Conservation (phyloP, 2,888 invertebrate genomes). For the Tetranychus truncatus region DNA sequence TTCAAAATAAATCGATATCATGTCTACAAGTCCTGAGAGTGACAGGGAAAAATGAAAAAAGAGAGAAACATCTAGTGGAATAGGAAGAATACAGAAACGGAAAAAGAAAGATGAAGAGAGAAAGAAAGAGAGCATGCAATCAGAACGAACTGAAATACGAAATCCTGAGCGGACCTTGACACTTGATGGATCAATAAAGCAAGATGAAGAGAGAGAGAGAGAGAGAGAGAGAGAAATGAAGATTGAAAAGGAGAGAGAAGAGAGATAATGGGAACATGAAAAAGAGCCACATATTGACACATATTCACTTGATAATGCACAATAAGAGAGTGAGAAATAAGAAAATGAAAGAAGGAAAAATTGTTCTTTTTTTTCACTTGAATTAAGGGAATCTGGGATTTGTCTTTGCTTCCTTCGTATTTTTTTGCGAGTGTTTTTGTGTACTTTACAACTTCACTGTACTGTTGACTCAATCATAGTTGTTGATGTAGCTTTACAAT, state of each 20-base stretch:
- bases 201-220: not conserved
- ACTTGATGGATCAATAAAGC: not conserved
- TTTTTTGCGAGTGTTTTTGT: not conserved
- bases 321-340: not conserved
- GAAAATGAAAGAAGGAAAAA: not conserved
- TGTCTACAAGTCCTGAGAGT: not conserved
- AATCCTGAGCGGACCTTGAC: not conserved
- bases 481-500: not conserved
- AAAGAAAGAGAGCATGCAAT: slow-evolving; percentile 40
- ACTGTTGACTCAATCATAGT: not conserved
- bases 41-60: not conserved
- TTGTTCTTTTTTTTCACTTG: not conserved
- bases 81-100: not conserved
- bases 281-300: slow-evolving; percentile 1
- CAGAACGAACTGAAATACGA: slow-evolving; percentile 58
- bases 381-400: not conserved
- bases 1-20: not conserved
- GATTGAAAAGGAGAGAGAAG: not conserved
- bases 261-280: not conserved
- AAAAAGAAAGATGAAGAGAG: not conserved
- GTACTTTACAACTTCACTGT: not conserved
- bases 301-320: slow-evolving; percentile 1
- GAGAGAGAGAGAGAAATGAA: not conserved
- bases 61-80: not conserved
- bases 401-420: not conserved